Evolutionary conservation across 2,797 vertebrate genomes (phyloP), one percentile per base, ranked within the genome.

Genomic region (Aphelocoma californica): DNA sequence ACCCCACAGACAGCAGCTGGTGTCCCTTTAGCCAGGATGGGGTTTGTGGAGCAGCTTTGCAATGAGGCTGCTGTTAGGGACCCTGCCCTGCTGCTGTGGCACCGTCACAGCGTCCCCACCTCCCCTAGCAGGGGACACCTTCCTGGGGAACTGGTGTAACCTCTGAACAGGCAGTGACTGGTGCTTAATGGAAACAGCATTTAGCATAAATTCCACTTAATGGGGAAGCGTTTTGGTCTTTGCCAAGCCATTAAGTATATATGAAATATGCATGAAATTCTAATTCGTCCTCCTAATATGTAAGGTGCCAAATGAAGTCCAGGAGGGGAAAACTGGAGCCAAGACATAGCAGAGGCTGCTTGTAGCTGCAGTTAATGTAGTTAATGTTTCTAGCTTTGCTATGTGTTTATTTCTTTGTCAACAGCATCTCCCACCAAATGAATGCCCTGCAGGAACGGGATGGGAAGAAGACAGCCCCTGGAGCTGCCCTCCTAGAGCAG

Each of bases 251-350:
- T 95, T 92, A 96, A 94, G 75, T 14, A 4, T 72, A 81, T 62
- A 91, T 95, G 85, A 93, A 96, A 97, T 88, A 96, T 92, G 89
- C 95, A 93, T 90, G 89, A 93, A 92, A 91, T 88, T 88, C 90
- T 91, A 88, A 96, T 93, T 88, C 88, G 85, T 91, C 85, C 95
- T 93, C 77, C 80, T 86, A 86, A 93, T 73, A 88, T 0, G 44
- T 54, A 40, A 86, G 80, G 91, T 91, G 90, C 93, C 85, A 79
- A 70, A 83, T 28, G 83, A 88, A 88, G 89, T 95, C 89, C 87
- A 70, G 80, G 88, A 95, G 92, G 88, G 69, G 90, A 62, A 60
- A 75, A 66, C 25, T 23, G 58, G 51, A 91, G 82, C 91, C 89
- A 92, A 91, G 80, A 28, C 10, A 3, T 1, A 75, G 66, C 2